Percentiles rank a stretch among this genome's conserved stretches.
These are phyloP conservation scores for Chymomyza caudatula DNA, from an alignment of 2,888 invertebrate genomes.

Conservation along the genomic window DNA sequence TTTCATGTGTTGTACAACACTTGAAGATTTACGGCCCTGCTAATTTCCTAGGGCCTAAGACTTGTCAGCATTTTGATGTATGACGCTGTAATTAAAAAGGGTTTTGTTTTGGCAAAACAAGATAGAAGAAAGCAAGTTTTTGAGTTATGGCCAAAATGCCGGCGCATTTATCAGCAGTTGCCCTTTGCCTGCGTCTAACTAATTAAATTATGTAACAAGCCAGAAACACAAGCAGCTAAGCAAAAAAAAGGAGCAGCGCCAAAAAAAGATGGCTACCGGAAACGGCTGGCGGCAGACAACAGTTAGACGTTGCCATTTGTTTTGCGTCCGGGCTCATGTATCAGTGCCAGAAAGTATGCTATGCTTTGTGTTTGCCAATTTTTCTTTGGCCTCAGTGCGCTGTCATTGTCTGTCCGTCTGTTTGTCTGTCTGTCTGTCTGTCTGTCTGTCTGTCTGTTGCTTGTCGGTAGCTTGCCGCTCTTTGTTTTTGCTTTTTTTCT, in stretches of 20 bases:
- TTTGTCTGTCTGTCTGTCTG: not conserved
- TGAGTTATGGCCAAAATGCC: conserved; percentile 53
- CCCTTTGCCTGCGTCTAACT: conserved; percentile 23
- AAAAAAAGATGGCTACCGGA: conserved; percentile 1
- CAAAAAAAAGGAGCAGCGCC: not conserved
- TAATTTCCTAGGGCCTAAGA: conserved; percentile 1
- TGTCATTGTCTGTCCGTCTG: not conserved
- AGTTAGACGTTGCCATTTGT: conserved; percentile 48
- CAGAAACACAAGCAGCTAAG: not conserved
- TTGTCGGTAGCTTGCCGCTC: too few relatives aligned
- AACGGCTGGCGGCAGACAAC: conserved; percentile 31
- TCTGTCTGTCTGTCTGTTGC: not conserved
- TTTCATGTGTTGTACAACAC: conserved; percentile 15
- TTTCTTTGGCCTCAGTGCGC: conserved; percentile 15
- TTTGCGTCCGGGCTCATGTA: conserved; percentile 2
- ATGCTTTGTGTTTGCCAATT: conserved; percentile 30
- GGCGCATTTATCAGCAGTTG: not conserved
- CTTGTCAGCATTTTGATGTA: conserved; percentile 44
- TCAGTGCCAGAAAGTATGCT: conserved; percentile 26
- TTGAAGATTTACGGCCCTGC: conserved; percentile 4
- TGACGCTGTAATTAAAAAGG: conserved; percentile 66
- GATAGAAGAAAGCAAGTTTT: too few relatives aligned
- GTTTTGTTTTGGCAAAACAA: conserved; percentile 42
- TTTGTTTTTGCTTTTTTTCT: conserved; percentile 1
- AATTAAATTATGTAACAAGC: conserved; percentile 58